phyloP scores from a whole-genome alignment of 2,888 invertebrate genomes.

The Pollenia labialis region DNA sequence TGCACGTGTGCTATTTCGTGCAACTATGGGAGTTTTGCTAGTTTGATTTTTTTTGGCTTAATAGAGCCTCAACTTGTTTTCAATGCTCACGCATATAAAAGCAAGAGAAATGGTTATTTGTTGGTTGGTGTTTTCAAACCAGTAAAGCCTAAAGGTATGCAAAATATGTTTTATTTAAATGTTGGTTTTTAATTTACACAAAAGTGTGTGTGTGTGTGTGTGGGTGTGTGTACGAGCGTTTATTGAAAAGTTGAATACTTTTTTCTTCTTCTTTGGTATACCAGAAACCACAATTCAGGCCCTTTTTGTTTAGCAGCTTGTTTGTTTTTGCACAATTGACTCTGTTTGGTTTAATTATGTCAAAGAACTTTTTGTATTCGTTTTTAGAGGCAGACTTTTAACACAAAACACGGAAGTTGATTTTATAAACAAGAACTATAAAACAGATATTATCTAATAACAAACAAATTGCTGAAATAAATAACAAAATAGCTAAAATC shows the following conservation, averaged over 20 bases:
- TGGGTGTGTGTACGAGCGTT: not conserved
- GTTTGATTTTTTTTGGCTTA: conserved; percentile 28
- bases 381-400: not conserved
- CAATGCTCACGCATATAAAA: conserved; percentile 24
- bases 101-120: not conserved
- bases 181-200: conserved; percentile 27
- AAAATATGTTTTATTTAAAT: conserved; percentile 6
- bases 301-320: not conserved
- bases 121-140: not conserved
- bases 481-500: not conserved
- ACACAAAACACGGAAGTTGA: conserved; percentile 25
- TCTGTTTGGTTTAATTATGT: conserved; percentile 43
- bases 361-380: not conserved
- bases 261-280: no score
- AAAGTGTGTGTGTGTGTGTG: not conserved
- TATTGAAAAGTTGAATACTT: not conserved
- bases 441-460: conserved; percentile 10
- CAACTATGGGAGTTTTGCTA: conserved; percentile 10
- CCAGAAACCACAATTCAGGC: no score
- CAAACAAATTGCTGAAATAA: conserved; percentile 17
- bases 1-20: conserved; percentile 19
- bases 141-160: conserved; percentile 59
- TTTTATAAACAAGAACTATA: conserved; percentile 8
- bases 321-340: conserved; percentile 35
- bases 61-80: not conserved